Percentiles rank a stretch among this genome's conserved stretches.
These are phyloP conservation scores for Drosophila carrolli DNA, from an alignment of 1,140 invertebrate genomes.

Conservation along the genomic window DNA sequence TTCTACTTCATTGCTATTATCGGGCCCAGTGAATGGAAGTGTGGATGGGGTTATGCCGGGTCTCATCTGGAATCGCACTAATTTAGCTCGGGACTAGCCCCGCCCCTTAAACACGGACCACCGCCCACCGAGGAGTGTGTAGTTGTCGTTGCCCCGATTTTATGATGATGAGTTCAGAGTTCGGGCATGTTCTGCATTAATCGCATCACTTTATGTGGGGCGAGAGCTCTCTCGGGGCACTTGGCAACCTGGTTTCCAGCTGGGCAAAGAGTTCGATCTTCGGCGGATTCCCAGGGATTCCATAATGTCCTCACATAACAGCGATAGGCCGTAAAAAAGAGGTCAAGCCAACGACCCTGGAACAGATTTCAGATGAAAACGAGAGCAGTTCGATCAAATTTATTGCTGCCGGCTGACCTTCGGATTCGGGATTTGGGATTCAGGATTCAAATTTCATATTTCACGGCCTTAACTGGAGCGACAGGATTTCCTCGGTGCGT, in stretches of 20 bases:
- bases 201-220: conserved; percentile 51
- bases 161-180: conserved; percentile 82
- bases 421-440: conserved; percentile 40
- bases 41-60: conserved; percentile 60
- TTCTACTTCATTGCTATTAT: conserved; percentile 81
- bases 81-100: conserved; percentile 57
- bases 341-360: conserved; percentile 42
- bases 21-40: conserved; percentile 43
- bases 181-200: conserved; percentile 77
- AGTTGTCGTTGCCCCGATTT: conserved; percentile 69
- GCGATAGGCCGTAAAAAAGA: conserved; percentile 41
- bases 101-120: conserved; percentile 9
- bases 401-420: conserved; percentile 64
- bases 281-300: conserved; percentile 54
- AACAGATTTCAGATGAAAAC: conserved; percentile 61
- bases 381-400: conserved; percentile 71
- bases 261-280: conserved; percentile 56
- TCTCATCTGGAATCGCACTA: conserved; percentile 71
- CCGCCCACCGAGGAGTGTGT: conserved; percentile 27
- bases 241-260: conserved; percentile 19
- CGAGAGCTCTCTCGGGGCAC: conserved; percentile 10
- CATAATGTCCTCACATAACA: conserved; percentile 53
- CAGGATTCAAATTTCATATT: conserved; percentile 74
- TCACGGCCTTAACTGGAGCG: conserved; percentile 76
- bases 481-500: conserved; percentile 49